Evolutionary conservation across 2,113 vertebrate species (phyloP).

Genomic region (Platysternon megacephalum): DNA sequence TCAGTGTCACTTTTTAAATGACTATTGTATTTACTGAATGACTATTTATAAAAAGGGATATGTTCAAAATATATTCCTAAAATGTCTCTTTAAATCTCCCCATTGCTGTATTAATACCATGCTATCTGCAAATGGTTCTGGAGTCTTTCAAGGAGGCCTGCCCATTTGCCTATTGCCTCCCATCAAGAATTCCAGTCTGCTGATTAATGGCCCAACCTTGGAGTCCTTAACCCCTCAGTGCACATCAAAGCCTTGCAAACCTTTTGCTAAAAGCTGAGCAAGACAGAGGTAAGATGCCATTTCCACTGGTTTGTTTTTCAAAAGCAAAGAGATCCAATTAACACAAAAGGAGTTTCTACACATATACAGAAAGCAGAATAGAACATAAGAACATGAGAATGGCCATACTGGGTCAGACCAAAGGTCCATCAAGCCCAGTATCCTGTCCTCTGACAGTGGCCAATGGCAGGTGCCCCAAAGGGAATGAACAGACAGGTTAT

Average conservation of each 20-base stretch:
- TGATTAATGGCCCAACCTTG: too few species aligned
- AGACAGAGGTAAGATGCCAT: not conserved
- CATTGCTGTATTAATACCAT: not conserved
- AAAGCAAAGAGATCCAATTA: not conserved
- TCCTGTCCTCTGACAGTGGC: too few species aligned
- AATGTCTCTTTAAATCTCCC: not conserved
- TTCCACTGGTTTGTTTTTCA: not conserved
- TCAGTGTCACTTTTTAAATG: not conserved
- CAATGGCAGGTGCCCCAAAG: too few species aligned
- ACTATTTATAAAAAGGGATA: not conserved
- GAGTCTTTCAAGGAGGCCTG: not conserved
- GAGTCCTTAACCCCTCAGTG: not conserved
- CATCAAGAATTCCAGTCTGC: not conserved
- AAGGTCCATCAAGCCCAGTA: too few species aligned
- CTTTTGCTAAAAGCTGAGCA: not conserved
- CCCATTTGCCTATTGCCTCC: not conserved
- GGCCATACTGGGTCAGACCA: too few species aligned
- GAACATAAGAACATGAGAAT: too few species aligned
- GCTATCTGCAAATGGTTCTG: not conserved
- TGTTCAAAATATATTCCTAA: not conserved
- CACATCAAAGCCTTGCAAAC: fast-evolving
- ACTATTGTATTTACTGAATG: not conserved
- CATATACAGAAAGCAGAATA: not conserved
- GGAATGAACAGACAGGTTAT: too few species aligned
- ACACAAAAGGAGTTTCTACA: not conserved